A percentile compares a stretch with the other conserved stretches of the same genome.
These are phyloP conservation scores for Sibirionetta formosa DNA, from an alignment of 2,797 vertebrate species.

Conservation along the genomic window DNA sequence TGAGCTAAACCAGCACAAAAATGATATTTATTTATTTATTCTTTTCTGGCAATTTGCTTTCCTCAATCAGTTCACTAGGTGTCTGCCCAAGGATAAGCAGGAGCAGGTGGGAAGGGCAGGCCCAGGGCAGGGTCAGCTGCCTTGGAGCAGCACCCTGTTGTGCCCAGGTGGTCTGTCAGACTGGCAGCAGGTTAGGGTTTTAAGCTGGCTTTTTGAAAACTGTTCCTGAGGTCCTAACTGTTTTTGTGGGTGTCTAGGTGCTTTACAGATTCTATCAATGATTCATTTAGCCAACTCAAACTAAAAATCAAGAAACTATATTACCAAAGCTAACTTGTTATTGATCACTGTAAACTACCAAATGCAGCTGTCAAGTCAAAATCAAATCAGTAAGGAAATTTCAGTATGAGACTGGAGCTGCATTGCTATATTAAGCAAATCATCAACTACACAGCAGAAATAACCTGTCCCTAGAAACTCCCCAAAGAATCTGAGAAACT, in stretches of 20 bases:
- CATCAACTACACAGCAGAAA: conserved; percentile 42
- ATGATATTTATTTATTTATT: too few species aligned
- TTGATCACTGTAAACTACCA: conserved; percentile 31
- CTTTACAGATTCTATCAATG: background rate
- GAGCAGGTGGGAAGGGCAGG: background rate
- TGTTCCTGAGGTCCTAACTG: accelerated
- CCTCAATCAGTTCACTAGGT: background rate
- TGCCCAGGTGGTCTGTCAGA: accelerated
- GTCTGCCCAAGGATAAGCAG: background rate
- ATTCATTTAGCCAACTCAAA: conserved; percentile 32
- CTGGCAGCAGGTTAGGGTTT: background rate
- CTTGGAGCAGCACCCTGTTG: background rate
- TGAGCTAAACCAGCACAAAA: background rate
- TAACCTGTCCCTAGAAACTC: conserved; percentile 24
- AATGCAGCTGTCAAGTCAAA: conserved; percentile 58
- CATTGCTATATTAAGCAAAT: conserved; percentile 51
- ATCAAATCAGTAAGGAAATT: conserved; percentile 41
- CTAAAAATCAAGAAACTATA: conserved; percentile 52
- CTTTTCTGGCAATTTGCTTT: background rate
- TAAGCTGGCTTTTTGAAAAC: background rate
- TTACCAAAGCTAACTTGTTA: conserved; percentile 51
- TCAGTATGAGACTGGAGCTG: conserved; percentile 6
- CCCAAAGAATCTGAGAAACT: background rate
- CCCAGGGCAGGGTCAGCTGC: background rate
- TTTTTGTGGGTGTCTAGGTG: background rate